A percentile compares a stretch with the other conserved stretches of the same genome.
Evolutionary conservation across 2,113 vertebrate genomes (phyloP).

Genomic region (Macroglossus sobrinus): DNA sequence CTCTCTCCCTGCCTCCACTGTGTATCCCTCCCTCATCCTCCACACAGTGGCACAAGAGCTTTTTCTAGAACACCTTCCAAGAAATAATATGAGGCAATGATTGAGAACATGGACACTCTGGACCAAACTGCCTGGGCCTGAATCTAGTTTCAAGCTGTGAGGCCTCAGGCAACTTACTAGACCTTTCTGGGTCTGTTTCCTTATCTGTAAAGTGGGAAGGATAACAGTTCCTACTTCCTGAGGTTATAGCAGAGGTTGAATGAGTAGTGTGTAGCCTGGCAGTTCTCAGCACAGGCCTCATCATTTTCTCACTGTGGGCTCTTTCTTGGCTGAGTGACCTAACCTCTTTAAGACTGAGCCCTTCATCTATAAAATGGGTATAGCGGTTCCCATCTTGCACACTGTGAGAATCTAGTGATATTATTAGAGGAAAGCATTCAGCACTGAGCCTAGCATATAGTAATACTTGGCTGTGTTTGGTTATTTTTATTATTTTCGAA

Average conservation of each 20-base stretch:
- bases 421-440: neutral
- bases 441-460: neutral
- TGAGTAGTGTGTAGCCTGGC: neutral
- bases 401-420: neutral
- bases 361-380: neutral
- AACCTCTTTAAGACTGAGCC: neutral
- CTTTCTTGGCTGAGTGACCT: neutral
- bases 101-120: neutral
- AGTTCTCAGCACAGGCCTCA: neutral
- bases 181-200: neutral
- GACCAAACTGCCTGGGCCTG: neutral
- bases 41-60: neutral
- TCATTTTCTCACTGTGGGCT: neutral
- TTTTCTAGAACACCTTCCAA: neutral
- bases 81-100: neutral
- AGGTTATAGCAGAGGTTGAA: neutral
- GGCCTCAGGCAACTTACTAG: neutral
- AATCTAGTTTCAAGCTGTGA: neutral
- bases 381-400: neutral
- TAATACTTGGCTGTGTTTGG: neutral
- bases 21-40: neutral
- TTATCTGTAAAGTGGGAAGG: neutral
- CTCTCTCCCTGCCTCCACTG: neutral
- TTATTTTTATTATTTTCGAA: neutral
- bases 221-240: neutral